Evolutionary conservation across 2,113 vertebrate genomes (phyloP), one percentile per base, ranked within the genome.

Genomic region (Typhlomys cinereus): DNA sequence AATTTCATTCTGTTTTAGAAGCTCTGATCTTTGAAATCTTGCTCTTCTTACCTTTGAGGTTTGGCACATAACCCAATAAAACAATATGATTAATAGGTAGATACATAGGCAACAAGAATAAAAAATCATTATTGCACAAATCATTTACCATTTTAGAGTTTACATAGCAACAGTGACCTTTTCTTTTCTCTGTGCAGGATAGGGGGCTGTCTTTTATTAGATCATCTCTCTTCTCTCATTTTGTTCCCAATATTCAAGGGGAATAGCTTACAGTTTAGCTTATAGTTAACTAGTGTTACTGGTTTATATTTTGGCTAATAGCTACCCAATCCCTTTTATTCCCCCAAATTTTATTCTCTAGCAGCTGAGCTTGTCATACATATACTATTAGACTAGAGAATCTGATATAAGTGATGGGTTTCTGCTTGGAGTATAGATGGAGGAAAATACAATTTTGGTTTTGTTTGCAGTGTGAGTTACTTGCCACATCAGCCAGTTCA

Each of bases 21-120:
- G 86, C 25, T 92, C 13, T 91, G 44, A 90, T 89, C 36, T 80
- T 18, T 52, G 17, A 48, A 69, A 89, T 86, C 89, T 18, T 93
- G 29, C 18, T 80, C 74, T 71, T 74, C n/a, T n/a, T 84, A 62
- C 39, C 23, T n/a, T 79, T 57, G 18, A 7, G 9, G 36, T 80
- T 89, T 76, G 61, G 12, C 11, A 80, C 67, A 39, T 61, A 92
- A 59, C 59, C 36, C 54, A 70, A 27, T 34, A 91, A 90, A 78
- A 86, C 7, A 86, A 21, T 54, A 48, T 59, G 15, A 31, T 17
- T 57, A 15, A 64, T 4, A 82, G 13, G 54, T 78, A 62, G 11
- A 89, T 54, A 52, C 13, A 21, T 50, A 48, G 1, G 2, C 36
- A 29, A 23, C 36, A 90, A 59, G 34, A 89, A 1, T 62, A 86